Evolutionary conservation across 2,888 invertebrate genomes (phyloP).

Genomic region (Pedicia rivosa): DNA sequence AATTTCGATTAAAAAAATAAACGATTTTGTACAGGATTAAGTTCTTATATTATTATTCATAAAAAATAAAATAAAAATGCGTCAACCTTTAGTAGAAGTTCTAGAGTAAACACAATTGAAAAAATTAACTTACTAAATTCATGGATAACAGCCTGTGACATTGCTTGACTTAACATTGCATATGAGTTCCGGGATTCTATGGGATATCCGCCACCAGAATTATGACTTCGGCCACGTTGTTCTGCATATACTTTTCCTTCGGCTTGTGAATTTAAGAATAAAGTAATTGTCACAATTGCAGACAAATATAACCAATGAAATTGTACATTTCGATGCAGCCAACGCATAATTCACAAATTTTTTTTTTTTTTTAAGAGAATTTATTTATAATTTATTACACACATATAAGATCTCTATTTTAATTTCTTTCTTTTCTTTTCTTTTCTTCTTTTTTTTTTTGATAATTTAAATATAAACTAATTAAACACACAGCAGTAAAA

Average conservation of each 20-base stretch:
- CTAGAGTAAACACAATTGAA: no score
- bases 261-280: background rate
- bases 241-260: background rate
- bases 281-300: no score
- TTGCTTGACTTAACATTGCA: conserved; percentile 36
- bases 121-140: conserved; percentile 34
- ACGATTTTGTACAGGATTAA: no score
- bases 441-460: background rate
- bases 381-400: background rate
- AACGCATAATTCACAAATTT: background rate
- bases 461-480: background rate
- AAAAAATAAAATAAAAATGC: no score
- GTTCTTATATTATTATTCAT: no score
- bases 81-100: no score
- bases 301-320: background rate
- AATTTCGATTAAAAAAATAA: no score
- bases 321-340: background rate
- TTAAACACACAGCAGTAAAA: background rate
- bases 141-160: conserved; percentile 39
- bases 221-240: conserved; percentile 15
- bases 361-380: background rate
- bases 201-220: conserved; percentile 1
- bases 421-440: background rate
- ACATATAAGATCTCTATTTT: background rate
- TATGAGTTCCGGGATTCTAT: conserved; percentile 28